Base-by-base conservation (phyloP, 2,113 vertebrate species). In the Festucalex cinctus region DNA sequence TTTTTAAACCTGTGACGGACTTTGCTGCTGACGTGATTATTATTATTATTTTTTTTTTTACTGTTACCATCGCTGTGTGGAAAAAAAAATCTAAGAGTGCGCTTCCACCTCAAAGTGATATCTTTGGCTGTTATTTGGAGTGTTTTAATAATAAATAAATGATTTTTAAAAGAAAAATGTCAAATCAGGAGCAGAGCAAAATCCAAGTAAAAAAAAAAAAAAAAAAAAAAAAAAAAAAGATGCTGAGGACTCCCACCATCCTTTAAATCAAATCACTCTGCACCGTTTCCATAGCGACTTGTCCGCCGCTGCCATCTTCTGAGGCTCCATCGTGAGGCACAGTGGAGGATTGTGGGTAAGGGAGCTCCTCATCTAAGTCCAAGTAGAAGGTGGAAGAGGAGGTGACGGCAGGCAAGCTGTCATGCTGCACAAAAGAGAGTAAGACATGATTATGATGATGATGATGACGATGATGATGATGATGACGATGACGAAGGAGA, bases 381-480 rank as follows among this genome's bases (percentile, higher is more conserved):
- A 44, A 81, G 86, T 86, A 86, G 87, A 89, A 85, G 74, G 39
- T 73, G 77, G 90, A 88, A 71, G 86, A 39, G 74, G 86, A 36
- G 32, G 28, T 32, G 28, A 79, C 53, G 68, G 82, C 81, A 51
- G 83, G 80, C 57, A 85, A 58, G 53, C 66, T 59, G 86, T 79
- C 88, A 86, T 97, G 95, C 97, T 98, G 92, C 6, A 85, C 91
- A 90, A 78, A 19, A 70, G 41, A 69, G 54, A 22, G 20, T 10
- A 16, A 41, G 37, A 14, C n/a, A 62, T 5, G 19, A 24, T 10
- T 43, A 59, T 43, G 59, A 9, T 4, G 9, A 57, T 63, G 48
- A 69, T 46, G 37, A 19, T 82, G 70, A 65, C 39, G 76, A 2
- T 10, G 39, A 44, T 9, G 43, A 44, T 5, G 43, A 44, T 5